Conservation (phyloP, 2,888 invertebrate genomes). For the Eustalomyia histrio region DNA sequence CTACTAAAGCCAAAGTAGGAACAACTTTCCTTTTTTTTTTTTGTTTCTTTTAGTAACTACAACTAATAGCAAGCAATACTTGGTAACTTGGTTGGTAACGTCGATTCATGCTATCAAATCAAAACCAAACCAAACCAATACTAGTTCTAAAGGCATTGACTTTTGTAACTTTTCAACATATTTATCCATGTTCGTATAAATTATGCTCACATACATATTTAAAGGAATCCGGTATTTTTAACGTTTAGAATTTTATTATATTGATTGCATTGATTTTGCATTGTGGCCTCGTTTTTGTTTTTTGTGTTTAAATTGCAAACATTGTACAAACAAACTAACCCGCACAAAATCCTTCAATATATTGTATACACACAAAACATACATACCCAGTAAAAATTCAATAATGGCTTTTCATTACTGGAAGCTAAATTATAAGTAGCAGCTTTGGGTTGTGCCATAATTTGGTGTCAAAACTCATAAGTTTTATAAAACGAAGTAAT, state of each 20-base stretch:
- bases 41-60: neutral
- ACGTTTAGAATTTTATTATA: constrained; percentile 28
- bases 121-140: constrained; percentile 26
- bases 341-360: neutral
- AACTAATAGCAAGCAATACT: no score
- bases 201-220: constrained; percentile 7
- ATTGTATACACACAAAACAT: neutral
- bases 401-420: no score
- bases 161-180: constrained; percentile 51
- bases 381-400: no score
- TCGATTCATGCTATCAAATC: constrained; percentile 17
- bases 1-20: constrained; percentile 10
- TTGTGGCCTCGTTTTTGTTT: constrained; percentile 62
- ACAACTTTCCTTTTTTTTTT: neutral
- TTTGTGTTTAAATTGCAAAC: constrained; percentile 53
- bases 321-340: constrained; percentile 26
- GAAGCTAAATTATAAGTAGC: no score
- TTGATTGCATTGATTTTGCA: constrained; percentile 60
- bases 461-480: no score
- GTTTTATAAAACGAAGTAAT: no score
- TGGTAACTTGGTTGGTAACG: constrained; percentile 7
- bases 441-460: no score
- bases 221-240: constrained; percentile 37
- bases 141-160: constrained; percentile 54
- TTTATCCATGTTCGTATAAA: neutral